phyloP scores from a whole-genome alignment of 2,797 vertebrate species.

The Knipowitschia caucasica region DNA sequence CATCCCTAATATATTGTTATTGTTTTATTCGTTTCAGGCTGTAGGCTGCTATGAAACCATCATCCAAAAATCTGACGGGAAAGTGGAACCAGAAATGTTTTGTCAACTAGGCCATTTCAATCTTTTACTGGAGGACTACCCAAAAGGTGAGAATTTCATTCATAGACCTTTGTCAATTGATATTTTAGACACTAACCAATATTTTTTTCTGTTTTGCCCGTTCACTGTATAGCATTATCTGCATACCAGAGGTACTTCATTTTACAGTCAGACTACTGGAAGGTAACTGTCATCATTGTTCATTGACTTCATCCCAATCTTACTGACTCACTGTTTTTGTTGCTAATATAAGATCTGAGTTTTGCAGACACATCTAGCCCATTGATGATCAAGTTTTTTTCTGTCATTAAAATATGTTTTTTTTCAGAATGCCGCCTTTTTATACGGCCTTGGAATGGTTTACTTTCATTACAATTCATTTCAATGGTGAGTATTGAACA shows the following conservation, averaged over 20 bases:
- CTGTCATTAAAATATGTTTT: conserved; percentile 13
- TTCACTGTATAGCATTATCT: conserved; percentile 86
- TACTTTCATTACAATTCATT: conserved; percentile 99
- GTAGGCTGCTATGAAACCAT: conserved; percentile 93
- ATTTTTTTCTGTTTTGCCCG: background rate
- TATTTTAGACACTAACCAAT: background rate
- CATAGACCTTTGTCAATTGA: background rate
- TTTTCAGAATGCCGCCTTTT: conserved; percentile 97
- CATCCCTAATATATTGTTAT: background rate
- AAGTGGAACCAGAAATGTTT: conserved; percentile 96
- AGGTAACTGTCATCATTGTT: conserved; percentile 77
- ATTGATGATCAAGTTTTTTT: background rate
- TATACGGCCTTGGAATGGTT: conserved; percentile 98
- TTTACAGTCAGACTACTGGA: conserved; percentile 99
- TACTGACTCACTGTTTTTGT: background rate
- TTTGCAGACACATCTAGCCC: background rate
- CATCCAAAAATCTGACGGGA: conserved; percentile 96
- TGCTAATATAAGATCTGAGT: background rate
- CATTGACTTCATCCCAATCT: background rate
- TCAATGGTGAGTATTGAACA: conserved; percentile 91
- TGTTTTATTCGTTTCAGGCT: conserved; percentile 74
- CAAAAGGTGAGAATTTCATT: conserved; percentile 85
- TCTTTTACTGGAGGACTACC: conserved; percentile 97
- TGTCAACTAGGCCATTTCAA: conserved; percentile 99
- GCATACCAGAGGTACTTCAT: conserved; percentile 99